A percentile compares a stretch with the other conserved stretches of the same genome.
Evolutionary conservation across 2,797 vertebrate genomes (phyloP).

Genomic region (Rhinophrynus dorsalis): DNA sequence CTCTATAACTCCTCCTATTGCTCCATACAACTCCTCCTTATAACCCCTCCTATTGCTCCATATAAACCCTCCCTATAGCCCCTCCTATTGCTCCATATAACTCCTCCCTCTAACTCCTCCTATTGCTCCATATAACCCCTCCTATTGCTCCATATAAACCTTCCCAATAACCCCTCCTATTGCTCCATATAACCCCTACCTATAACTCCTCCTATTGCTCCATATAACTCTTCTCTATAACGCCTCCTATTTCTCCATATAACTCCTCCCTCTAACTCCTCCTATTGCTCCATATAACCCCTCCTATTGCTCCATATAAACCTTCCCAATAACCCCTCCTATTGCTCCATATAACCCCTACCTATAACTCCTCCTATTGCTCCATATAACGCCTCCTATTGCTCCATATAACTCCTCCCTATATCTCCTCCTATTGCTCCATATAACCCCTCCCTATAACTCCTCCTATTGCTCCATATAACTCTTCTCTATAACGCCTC

Average conservation of each 20-base stretch:
- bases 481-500: neutral
- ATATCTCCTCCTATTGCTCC: constrained; percentile 4
- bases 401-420: no score
- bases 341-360: neutral
- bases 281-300: neutral
- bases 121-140: neutral
- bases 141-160: neutral
- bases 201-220: constrained; percentile 5
- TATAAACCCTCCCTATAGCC: neutral
- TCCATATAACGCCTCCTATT: no score
- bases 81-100: no score
- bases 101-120: neutral
- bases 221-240: neutral
- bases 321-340: neutral
- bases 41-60: neutral
- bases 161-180: no score
- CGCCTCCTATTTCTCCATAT: neutral
- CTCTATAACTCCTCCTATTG: constrained; percentile 2
- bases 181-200: no score
- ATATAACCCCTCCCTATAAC: neutral
- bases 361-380: no score
- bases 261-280: neutral
- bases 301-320: neutral
- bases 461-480: neutral
- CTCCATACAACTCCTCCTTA: neutral